Evolutionary conservation across 1,140 invertebrate species (phyloP).

Genomic region (Eufriesea mexicana): DNA sequence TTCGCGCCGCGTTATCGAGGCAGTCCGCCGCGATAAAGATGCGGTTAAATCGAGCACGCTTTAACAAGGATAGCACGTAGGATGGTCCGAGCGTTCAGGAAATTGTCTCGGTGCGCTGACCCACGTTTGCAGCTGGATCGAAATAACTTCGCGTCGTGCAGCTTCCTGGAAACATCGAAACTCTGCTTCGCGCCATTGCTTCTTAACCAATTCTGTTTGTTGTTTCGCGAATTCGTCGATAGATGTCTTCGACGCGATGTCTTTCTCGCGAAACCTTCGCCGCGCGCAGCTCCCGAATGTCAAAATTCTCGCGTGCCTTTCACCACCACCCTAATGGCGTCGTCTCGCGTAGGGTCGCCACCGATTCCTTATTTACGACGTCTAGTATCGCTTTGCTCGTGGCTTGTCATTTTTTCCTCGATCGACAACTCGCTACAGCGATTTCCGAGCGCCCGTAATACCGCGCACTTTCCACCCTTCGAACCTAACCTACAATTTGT

Average conservation of each 20-base stretch:
- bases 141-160: constrained; percentile 72
- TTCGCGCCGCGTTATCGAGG: neutral
- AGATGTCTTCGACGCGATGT: neutral
- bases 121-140: constrained; percentile 63
- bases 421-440: neutral
- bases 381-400: neutral
- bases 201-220: neutral
- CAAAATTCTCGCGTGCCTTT: too few species aligned
- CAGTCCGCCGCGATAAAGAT: neutral
- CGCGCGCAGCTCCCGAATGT: too few species aligned
- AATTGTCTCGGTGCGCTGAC: constrained; percentile 76
- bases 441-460: neutral
- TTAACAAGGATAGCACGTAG: constrained; percentile 22
- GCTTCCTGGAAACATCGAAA: constrained; percentile 58
- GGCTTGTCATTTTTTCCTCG: neutral
- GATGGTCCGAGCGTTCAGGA: constrained; percentile 54
- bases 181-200: constrained; percentile 6
- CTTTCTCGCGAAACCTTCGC: neutral
- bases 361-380: neutral
- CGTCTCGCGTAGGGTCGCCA: neutral
- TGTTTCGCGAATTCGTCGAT: neutral
- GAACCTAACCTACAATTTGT: constrained; percentile 25
- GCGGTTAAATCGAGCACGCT: neutral
- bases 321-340: too few species aligned
- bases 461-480: neutral